Base-by-base conservation (phyloP, 2,888 invertebrate species). In the Argynnis bischoffii region DNA sequence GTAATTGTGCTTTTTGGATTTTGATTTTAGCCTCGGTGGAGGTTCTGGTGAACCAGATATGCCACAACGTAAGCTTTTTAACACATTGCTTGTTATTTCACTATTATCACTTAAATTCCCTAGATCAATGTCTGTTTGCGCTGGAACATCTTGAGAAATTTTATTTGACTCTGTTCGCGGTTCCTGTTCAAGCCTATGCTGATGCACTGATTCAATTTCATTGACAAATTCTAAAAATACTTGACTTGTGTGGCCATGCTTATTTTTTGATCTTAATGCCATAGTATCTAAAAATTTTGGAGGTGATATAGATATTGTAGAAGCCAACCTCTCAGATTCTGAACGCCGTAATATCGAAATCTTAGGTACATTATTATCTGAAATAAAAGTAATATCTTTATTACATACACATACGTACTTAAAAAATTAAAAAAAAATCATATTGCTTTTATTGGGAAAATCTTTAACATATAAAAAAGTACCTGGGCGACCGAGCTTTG, bases 241-340 rank as follows among this genome's bases (percentile, higher is more conserved):
- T 85, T 94, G 94, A 81, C 94, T 93, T 26, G 94, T 93, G 82
- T 95, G 94, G 53, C 93, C 92, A 81, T 95, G 94, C 78, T 91
- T 90, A 74, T 89, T 90, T 84, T 94, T 94, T 64, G 95, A 93
- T 75, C 97, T 94, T 76, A 97, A 90, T 31, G 97, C 96, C 96
- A 97, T 97, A 35, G 97, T 97, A 84, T 98, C 97, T 81, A 95
- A 93, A 84, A 96, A 96, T 70, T 93, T 93, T 13, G 95, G 94
- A 63, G 94, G 90, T 15, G 90, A 88, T 14, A 87, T 93, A 80
- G 79, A 88, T 74, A 87, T 84, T 75, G 79, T 89, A 72, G 86
- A 85, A 72, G 80, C 84, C 69, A 86, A 77, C 73, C 84, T 89
- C 83, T 86, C 94, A 50, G 92, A 93, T 79, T 91, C 90, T n/a